phyloP scores from a whole-genome alignment of 1,140 invertebrate species.

The Trinorchestia longiramus region DNA sequence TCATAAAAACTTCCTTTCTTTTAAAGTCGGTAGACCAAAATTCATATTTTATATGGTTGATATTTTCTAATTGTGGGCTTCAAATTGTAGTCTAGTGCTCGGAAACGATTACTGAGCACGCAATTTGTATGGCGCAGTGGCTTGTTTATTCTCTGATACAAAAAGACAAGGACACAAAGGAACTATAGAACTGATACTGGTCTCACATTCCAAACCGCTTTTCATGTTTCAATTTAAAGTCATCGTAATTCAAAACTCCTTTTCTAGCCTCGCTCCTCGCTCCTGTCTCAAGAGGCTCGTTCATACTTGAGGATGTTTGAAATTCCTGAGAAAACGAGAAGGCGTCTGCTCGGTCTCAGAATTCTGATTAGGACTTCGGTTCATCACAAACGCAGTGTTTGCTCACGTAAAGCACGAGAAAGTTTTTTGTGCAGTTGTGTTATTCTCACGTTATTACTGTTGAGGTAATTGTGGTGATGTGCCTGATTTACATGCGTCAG shows the following conservation, averaged over 20 bases:
- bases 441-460: background rate
- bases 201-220: background rate
- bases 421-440: background rate
- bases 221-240: background rate
- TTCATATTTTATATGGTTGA: background rate
- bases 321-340: background rate
- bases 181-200: background rate
- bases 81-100: background rate
- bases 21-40: background rate
- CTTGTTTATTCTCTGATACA: background rate
- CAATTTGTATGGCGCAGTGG: background rate
- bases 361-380: background rate
- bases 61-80: background rate
- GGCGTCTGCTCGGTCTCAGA: background rate
- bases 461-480: no score
- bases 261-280: background rate
- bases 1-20: background rate
- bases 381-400: background rate
- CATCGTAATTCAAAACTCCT: background rate
- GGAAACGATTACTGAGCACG: background rate
- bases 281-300: background rate
- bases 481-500: no score
- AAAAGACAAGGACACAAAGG: background rate
- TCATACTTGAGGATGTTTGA: background rate
- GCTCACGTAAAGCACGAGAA: background rate